Evolutionary conservation across 1,140 invertebrate species (phyloP).

Genomic region (Tetragnatha versicolor): DNA sequence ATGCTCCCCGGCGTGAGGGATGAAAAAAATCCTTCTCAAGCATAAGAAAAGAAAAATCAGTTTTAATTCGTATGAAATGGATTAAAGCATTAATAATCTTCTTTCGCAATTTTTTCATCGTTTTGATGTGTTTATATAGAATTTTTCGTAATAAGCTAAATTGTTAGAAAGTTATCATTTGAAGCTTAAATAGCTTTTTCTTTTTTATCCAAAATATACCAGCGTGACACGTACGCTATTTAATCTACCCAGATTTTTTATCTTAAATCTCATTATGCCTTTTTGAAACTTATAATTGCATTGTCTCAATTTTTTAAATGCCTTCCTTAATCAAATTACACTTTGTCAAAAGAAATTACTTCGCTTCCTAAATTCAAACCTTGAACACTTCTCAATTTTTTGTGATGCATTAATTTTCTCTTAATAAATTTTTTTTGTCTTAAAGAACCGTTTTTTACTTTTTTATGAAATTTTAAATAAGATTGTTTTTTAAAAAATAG

Average conservation of each 20-base stretch:
- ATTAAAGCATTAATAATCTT: constrained; percentile 42
- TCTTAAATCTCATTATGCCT: constrained; percentile 1
- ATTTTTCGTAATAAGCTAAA: constrained; percentile 27
- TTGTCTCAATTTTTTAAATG: constrained; percentile 11
- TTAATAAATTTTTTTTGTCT: background rate
- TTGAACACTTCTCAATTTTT: background rate
- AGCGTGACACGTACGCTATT: constrained; percentile 11
- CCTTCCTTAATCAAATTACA: constrained; percentile 6
- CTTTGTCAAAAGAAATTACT: background rate
- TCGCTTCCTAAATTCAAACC: background rate
- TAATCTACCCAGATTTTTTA: background rate
- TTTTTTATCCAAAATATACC: background rate
- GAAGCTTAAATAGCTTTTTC: background rate
- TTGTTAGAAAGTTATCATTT: constrained; percentile 37
- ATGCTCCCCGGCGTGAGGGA: constrained; percentile 2
- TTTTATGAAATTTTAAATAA: too few relatives aligned
- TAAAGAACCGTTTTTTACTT: too few relatives aligned
- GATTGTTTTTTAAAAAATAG: too few relatives aligned
- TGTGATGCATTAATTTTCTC: background rate
- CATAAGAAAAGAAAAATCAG: background rate
- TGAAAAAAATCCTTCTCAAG: background rate
- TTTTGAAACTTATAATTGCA: constrained; percentile 7
- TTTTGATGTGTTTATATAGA: constrained; percentile 21
- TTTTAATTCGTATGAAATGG: constrained; percentile 49
- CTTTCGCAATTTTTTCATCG: background rate